Conservation (phyloP, 2,113 vertebrate species). For the Rhagologus leucostigma region DNA sequence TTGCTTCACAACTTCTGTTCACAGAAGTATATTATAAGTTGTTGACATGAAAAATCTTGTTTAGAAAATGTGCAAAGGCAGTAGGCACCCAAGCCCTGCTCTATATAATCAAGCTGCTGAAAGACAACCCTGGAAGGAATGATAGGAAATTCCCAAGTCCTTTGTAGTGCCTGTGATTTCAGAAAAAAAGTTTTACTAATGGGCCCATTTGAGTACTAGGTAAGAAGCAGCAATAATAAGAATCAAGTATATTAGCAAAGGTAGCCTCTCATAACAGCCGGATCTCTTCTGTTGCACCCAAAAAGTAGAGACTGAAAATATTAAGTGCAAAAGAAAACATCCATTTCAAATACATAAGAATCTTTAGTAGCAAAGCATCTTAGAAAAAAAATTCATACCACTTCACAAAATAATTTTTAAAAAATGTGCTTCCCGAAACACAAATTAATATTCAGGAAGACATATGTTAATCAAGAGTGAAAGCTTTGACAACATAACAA, state of each 20-base stretch:
- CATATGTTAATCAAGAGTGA: conserved; percentile 24
- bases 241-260: background rate
- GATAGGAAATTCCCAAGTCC: background rate
- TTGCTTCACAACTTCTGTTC: background rate
- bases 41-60: background rate
- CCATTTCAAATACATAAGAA: background rate
- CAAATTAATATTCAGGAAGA: conserved; percentile 14
- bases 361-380: background rate
- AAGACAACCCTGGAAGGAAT: background rate
- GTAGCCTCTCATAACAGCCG: background rate
- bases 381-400: background rate
- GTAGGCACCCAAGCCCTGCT: background rate
- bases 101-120: background rate
- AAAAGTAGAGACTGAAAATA: background rate
- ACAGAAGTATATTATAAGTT: background rate
- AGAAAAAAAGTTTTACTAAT: background rate
- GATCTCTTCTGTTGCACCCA: background rate
- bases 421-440: background rate
- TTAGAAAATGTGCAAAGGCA: background rate
- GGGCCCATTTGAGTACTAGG: background rate
- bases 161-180: background rate
- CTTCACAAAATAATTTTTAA: background rate
- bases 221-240: background rate
- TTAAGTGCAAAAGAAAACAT: background rate
- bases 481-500: conserved; percentile 21